Evolutionary conservation across 2,113 vertebrate genomes (phyloP), one percentile per base, ranked within the genome.

Genomic region (Tetrax tetrax): DNA sequence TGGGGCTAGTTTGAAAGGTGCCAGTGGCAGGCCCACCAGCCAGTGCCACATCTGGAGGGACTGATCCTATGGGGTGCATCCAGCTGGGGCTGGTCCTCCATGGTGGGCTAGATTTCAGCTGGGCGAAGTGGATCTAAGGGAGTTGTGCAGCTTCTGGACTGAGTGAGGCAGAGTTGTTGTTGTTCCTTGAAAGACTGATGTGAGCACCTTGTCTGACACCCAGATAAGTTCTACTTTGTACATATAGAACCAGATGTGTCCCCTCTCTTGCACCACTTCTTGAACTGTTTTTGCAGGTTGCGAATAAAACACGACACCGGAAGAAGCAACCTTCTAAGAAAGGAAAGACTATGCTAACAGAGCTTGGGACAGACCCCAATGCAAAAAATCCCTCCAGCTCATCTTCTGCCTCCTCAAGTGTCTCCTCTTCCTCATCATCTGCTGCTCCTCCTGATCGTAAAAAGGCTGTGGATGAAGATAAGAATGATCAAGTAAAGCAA

Each of bases 231-330:
- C 81, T 66, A 37, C 47, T 59, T 51, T 60, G 28, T 45, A 31
- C 89, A 47, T 43, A 35, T 21, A 48, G 54, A 69, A 63, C 14
- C 16, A 70, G 38, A 41, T 43, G 2, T 38, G 61, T 79, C n/a
- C 4, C 28, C 4, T 60, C 29, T 70, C 41, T 76, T 81, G 25
- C 21, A 18, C 18, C 48, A 89, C 50, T 14, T 43, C 75, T 87
- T 85, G 60, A 77, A 61, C 27, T 77, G 9, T 48, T 53, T 53
- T 65, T 83, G 20, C 77, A 97, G 97, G 60, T 27, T 82, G n/a
- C 41, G 90, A 96, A 87, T 72, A 95, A 93, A 97, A 91, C 95
- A 64, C 63, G 14, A n/a, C 94, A 70, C 28, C 84, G 57, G n/a
- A 96, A 92, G 66, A 93, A 85, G 71, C 14, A 1, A 9, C 70